phyloP scores from a whole-genome alignment of 2,797 vertebrate species.

The Enteromius radiatus region DNA sequence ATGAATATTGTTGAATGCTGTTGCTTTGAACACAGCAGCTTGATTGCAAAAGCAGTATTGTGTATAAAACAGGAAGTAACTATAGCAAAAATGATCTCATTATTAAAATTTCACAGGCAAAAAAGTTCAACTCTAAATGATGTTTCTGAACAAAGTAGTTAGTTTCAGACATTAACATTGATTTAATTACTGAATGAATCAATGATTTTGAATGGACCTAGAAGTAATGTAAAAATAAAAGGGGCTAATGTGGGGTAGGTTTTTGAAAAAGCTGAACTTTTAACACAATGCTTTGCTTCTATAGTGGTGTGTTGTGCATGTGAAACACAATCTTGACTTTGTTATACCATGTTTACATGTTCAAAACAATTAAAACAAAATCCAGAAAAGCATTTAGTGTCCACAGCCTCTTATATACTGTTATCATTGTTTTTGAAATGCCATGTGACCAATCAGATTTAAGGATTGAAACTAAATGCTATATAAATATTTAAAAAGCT shows the following conservation, averaged over 20 bases:
- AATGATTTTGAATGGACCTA: background rate
- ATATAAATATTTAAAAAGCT: constrained; percentile 49
- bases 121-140: background rate
- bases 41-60: background rate
- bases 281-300: too few relatives aligned
- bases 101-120: background rate
- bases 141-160: background rate
- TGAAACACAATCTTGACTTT: too few relatives aligned
- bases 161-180: background rate
- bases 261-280: too few relatives aligned
- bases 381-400: background rate
- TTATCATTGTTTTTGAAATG: background rate
- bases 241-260: too few relatives aligned
- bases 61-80: background rate
- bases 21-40: background rate
- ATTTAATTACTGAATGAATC: background rate
- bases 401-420: background rate
- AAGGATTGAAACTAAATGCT: background rate
- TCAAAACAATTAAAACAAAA: background rate
- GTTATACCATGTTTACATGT: background rate
- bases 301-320: background rate
- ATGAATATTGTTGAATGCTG: background rate
- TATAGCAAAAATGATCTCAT: background rate
- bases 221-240: background rate
- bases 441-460: background rate